Conservation (phyloP, 1,140 invertebrate genomes). For the Lepidurus packardi region DNA sequence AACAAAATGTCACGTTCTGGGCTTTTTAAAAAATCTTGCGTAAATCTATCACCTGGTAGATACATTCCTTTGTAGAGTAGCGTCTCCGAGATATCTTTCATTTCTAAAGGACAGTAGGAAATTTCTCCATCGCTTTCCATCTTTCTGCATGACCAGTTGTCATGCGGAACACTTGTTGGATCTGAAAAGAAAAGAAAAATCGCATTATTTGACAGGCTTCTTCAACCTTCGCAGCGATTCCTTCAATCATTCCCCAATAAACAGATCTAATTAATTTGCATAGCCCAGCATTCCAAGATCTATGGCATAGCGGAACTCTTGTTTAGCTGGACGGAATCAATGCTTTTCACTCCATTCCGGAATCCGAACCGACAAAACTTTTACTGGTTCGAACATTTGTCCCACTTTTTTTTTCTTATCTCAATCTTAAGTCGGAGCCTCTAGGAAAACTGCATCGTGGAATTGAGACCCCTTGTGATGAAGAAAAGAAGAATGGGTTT, state of each 20-base stretch:
- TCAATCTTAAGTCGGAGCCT: not conserved
- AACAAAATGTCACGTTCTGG: not conserved
- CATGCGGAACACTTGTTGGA: not conserved
- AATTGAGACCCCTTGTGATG: not conserved
- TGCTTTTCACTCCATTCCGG: no score
- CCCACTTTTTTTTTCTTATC: not conserved
- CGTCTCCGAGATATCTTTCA: not conserved
- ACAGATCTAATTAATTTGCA: not conserved
- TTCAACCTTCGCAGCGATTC: not conserved
- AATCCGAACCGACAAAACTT: not conserved
- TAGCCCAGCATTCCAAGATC: no score
- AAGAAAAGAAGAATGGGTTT: not conserved
- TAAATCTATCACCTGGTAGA: not conserved
- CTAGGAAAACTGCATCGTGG: not conserved
- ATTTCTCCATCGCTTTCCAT: conserved; percentile 11
- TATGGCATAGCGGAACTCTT: no score
- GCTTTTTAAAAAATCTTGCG: not conserved
- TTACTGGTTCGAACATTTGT: not conserved
- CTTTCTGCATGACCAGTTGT: conserved; percentile 15
- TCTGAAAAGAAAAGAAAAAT: not conserved
- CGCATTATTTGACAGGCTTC: not conserved
- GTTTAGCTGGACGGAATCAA: no score
- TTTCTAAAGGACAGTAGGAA: not conserved
- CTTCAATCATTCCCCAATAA: not conserved
- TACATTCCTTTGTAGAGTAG: not conserved